phyloP scores from a whole-genome alignment of 2,888 invertebrate species.

The Xestia c-nigrum region DNA sequence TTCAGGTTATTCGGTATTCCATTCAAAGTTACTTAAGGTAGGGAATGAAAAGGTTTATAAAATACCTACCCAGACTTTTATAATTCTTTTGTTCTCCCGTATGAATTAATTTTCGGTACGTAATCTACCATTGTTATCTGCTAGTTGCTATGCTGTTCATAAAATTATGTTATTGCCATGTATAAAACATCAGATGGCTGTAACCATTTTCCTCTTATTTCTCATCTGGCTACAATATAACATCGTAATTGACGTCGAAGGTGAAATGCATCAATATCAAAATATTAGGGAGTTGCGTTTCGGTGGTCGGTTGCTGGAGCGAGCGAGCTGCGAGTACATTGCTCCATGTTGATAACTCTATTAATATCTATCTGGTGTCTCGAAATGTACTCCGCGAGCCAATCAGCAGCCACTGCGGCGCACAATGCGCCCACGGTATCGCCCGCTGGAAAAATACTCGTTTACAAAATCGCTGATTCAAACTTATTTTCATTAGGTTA shows the following conservation, averaged over 20 bases:
- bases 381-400: constrained; percentile 75
- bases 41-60: constrained; percentile 1
- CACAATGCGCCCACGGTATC: constrained; percentile 65
- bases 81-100: constrained; percentile 19
- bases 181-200: neutral
- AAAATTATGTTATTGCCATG: neutral
- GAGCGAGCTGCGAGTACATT: constrained; percentile 77
- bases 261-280: constrained; percentile 35
- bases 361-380: constrained; percentile 82
- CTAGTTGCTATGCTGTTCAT: constrained; percentile 32
- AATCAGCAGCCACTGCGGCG: constrained; percentile 70
- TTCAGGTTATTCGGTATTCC: constrained; percentile 32
- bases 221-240: neutral
- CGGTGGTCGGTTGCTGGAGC: constrained; percentile 44
- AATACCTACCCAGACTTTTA: neutral
- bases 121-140: constrained; percentile 8
- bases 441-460: constrained; percentile 43
- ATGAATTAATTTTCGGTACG: neutral
- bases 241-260: neutral
- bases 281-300: constrained; percentile 22
- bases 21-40: constrained; percentile 17
- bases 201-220: constrained; percentile 8
- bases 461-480: neutral
- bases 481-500: neutral
- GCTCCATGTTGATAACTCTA: constrained; percentile 87